Base-by-base conservation (phyloP, 2,888 invertebrate genomes). In the Apotomis betuletana region DNA sequence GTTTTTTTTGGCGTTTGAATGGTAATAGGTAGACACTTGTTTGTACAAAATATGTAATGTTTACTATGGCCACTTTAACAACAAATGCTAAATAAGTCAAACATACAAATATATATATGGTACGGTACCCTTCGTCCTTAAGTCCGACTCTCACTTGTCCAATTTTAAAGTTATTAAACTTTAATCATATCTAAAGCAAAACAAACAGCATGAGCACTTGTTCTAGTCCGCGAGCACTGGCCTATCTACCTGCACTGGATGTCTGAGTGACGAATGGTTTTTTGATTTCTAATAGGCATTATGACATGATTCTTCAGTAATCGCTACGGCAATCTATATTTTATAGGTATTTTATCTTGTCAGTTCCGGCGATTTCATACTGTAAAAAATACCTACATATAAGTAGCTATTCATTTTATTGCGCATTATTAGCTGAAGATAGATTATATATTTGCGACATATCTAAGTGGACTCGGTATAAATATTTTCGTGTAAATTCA, bases 221-320 rank as follows among this genome's bases (percentile, higher is more conserved):
- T 41, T 41, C 41, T 6, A 64, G 70, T 70, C 38, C 70, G 46
- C 46, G 44, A 44, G 64, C 64, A 58, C 70, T 52, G 8, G 59
- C 4, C 27, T 70, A 70, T 70, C 49, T 49, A 41, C 6, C 41
- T 10, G 10, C 49, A 49, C 49, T 41, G 5, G 6, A 6, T 49
- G 2, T 49, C 63, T 52, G 15, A 63, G 10, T 58, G 49, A 58
- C 44, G 54, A 36, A 49, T 60, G n/a, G 4, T 4, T 64, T 52
- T 62, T 27, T 27, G 27, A 46, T 61, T 36, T 60, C 61, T 38
- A n/a, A n/a, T n/a, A 51, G 27, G 41, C 38, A 49, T 54, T 0
- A 9, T 9, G 9, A 9, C 10, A 49, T 6, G 49, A 46, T 44
- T 51, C 4, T 27, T 41, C 38, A 54, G 49, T 60, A 63, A 67